Percentiles rank a stretch among this genome's conserved stretches.
Conservation (phyloP, 2,888 invertebrate genomes). For the Pristionchus entomophagus region DNA sequence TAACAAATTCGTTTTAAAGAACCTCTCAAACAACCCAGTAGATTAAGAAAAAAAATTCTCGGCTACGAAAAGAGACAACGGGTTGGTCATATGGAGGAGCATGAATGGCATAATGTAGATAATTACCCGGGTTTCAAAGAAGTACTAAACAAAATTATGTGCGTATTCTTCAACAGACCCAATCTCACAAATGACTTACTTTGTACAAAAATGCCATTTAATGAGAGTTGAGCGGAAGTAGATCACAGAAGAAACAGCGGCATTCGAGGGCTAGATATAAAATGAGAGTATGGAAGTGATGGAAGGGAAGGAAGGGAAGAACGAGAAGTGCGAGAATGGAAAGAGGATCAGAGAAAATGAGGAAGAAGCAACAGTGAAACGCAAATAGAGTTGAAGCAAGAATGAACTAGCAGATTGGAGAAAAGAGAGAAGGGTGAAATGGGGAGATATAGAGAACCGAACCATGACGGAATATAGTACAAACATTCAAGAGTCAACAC, state of each 20-base stretch:
- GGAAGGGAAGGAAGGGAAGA: not conserved
- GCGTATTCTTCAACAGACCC: too few species aligned
- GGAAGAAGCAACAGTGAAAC: not conserved
- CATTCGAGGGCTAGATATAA: not conserved
- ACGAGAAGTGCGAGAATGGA: not conserved
- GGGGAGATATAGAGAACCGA: not conserved
- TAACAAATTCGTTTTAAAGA: not conserved
- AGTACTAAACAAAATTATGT: too few species aligned
- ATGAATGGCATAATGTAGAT: too few species aligned
- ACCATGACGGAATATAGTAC: not conserved
- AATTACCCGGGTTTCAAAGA: too few species aligned
- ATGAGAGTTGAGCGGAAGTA: not conserved
- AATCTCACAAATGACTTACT: too few species aligned
- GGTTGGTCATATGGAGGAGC: too few species aligned
- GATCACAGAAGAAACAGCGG: not conserved
- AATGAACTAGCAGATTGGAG: constrained; percentile 3
- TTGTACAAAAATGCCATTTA: constrained; percentile 16
- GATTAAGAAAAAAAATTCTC: too few species aligned
- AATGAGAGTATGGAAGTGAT: not conserved
- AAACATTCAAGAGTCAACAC: constrained; percentile 31
- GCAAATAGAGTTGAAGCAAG: not conserved
- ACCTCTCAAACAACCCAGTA: too few species aligned
- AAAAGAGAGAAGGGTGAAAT: not conserved
- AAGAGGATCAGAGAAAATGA: not conserved
- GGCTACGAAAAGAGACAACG: too few species aligned